Evolutionary conservation across 2,113 vertebrate species (phyloP).

Genomic region (Genyomyrus donnyi): DNA sequence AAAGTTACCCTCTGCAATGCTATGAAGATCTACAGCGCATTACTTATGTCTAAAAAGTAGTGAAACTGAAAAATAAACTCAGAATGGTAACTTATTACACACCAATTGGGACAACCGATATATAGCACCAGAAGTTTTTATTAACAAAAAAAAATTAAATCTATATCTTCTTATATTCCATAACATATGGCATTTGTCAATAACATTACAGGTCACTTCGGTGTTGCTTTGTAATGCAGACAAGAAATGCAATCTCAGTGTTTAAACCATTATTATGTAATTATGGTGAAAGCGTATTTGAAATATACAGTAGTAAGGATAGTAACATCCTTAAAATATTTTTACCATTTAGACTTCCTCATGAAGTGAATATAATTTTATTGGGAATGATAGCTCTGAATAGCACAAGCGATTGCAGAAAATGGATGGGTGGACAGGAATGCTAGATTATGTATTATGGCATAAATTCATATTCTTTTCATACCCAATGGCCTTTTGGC

Average conservation of each 20-base stretch:
- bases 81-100: background rate
- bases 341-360: background rate
- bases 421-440: background rate
- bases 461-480: background rate
- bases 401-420: background rate
- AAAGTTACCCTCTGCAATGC: background rate
- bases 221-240: background rate
- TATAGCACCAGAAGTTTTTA: background rate
- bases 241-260: background rate
- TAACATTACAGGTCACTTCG: background rate
- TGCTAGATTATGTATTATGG: background rate
- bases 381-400: background rate
- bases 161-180: background rate
- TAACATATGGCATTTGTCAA: background rate
- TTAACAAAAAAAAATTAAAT: background rate
- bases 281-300: background rate
- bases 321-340: background rate
- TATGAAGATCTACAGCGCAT: background rate
- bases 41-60: background rate
- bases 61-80: background rate
- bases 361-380: background rate
- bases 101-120: background rate
- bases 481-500: background rate
- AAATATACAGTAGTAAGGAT: background rate
- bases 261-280: background rate